Percentiles rank a stretch among this genome's conserved stretches.
Conservation (phyloP, 2,888 invertebrate species). For the Apantesis nais region DNA sequence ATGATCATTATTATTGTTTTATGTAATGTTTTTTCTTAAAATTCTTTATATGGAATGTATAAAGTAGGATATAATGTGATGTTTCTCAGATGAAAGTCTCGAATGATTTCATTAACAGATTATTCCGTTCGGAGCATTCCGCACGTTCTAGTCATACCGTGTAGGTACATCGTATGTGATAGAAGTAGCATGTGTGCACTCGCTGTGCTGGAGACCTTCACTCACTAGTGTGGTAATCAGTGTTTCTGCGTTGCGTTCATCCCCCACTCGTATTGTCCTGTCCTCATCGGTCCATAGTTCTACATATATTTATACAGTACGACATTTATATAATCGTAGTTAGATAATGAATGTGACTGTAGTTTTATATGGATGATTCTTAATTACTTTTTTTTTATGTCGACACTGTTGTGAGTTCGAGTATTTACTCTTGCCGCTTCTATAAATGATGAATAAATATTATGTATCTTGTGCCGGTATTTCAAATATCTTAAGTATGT, state of each 20-base stretch:
- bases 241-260: conserved; percentile 40
- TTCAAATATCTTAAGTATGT: no score
- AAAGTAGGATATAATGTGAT: conserved; percentile 80
- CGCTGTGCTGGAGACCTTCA: conserved; percentile 69
- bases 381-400: conserved; percentile 51
- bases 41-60: conserved; percentile 74
- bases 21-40: conserved; percentile 42
- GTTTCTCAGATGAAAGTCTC: conserved; percentile 40
- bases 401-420: conserved; percentile 64
- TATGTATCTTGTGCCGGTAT: no score
- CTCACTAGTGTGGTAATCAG: conserved; percentile 63
- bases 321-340: conserved; percentile 66
- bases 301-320: conserved; percentile 54
- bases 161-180: conserved; percentile 69
- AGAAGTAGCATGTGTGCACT: conserved; percentile 62
- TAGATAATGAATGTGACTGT: conserved; percentile 77
- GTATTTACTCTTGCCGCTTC: conserved; percentile 73
- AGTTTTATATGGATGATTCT: conserved; percentile 69
- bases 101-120: conserved; percentile 48
- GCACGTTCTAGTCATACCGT: conserved; percentile 74
- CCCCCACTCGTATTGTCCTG: conserved; percentile 38
- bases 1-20: conserved; percentile 48
- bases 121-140: conserved; percentile 66
- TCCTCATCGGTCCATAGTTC: conserved; percentile 56
- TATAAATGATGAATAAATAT: conserved; percentile 70